Evolutionary conservation across 1,140 invertebrate genomes (phyloP).

Genomic region (Camponotus pennsylvanicus): DNA sequence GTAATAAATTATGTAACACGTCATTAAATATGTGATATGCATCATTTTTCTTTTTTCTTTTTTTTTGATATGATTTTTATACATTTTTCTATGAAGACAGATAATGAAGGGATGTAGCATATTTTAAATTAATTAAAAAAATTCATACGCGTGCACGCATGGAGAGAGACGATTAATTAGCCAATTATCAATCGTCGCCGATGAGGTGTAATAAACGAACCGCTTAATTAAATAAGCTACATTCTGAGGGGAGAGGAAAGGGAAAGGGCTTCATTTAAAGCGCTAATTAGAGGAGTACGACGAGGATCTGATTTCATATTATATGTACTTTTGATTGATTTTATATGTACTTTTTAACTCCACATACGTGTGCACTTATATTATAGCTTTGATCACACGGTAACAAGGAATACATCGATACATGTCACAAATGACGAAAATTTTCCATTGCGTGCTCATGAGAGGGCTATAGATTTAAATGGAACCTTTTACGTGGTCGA

Average conservation of each 20-base stretch:
- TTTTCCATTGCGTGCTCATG: slow-evolving; percentile 60
- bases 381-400: slow-evolving; percentile 59
- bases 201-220: slow-evolving; percentile 50
- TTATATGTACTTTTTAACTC: slow-evolving; percentile 6
- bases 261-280: slow-evolving; percentile 21
- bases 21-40: background rate
- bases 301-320: slow-evolving; percentile 24
- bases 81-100: slow-evolving; percentile 60
- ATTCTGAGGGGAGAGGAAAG: background rate
- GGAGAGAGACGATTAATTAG: slow-evolving; percentile 28
- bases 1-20: background rate
- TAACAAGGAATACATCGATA: slow-evolving; percentile 45
- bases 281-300: slow-evolving; percentile 24
- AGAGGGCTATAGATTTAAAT: slow-evolving; percentile 70
- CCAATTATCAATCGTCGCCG: slow-evolving; percentile 32
- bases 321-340: no score
- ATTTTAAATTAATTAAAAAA: slow-evolving; percentile 41
- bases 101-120: slow-evolving; percentile 16
- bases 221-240: slow-evolving; percentile 58
- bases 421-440: slow-evolving; percentile 38
- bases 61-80: slow-evolving; percentile 23
- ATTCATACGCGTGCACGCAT: background rate
- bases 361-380: background rate
- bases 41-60: slow-evolving; percentile 36
- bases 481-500: slow-evolving; percentile 72